phyloP scores from a whole-genome alignment of 2,888 invertebrate genomes.

The Lasioglossum villosulum region DNA sequence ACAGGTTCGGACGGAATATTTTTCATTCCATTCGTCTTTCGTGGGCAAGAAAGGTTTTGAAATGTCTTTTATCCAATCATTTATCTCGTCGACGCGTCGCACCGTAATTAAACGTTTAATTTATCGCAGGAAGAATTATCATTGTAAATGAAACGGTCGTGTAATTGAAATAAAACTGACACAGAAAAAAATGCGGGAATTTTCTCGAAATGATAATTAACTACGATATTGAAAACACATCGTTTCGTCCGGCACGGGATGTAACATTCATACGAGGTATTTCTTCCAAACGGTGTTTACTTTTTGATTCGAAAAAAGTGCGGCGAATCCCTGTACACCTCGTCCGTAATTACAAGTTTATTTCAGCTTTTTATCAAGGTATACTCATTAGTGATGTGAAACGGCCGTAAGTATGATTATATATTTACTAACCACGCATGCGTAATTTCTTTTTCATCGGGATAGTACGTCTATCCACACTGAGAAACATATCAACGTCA shows the following conservation, averaged over 20 bases:
- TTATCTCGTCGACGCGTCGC: background rate
- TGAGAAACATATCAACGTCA: background rate
- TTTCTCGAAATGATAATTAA: background rate
- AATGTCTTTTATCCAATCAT: background rate
- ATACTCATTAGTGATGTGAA: background rate
- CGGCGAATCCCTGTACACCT: background rate
- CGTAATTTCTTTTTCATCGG: background rate
- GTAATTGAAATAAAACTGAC: background rate
- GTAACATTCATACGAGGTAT: background rate
- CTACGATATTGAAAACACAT: background rate
- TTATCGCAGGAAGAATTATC: background rate
- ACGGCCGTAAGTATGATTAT: constrained; percentile 1
- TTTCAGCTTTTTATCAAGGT: background rate
- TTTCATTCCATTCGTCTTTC: background rate
- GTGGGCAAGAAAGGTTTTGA: background rate
- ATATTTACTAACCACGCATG: background rate
- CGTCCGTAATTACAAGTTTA: constrained; percentile 1
- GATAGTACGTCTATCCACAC: background rate
- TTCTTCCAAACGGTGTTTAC: background rate
- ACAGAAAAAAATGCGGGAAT: background rate
- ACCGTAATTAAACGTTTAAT: background rate
- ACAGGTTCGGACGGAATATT: background rate
- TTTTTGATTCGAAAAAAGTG: background rate
- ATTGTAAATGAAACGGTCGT: background rate
- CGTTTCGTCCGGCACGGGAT: no score